Conservation (phyloP, 2,888 invertebrate species). For the Diploptera punctata region DNA sequence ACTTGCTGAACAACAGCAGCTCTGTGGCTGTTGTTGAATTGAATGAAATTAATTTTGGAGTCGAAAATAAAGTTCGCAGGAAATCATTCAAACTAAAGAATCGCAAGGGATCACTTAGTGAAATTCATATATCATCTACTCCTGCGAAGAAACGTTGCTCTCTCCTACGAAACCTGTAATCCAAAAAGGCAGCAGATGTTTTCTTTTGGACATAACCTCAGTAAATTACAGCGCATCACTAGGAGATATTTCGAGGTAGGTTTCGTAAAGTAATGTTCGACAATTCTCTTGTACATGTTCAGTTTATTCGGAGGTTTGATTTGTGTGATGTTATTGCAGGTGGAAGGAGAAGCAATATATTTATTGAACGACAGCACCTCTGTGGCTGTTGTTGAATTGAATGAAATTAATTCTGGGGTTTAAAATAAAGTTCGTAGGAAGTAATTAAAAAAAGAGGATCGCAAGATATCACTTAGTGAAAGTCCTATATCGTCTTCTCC, state of each 20-base stretch:
- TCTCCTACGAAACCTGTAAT: background rate
- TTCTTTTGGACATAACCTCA: too few species aligned
- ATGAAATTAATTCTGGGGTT: conserved; percentile 37
- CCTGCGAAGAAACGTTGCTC: background rate
- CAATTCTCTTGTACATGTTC: too few species aligned
- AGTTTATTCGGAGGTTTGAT: too few species aligned
- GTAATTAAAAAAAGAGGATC: conserved; percentile 22
- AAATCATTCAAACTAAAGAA: conserved; percentile 24
- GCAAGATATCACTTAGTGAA: background rate
- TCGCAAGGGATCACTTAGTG: too few species aligned
- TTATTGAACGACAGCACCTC: background rate
- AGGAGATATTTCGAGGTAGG: too few species aligned
- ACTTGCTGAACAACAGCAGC: too few species aligned
- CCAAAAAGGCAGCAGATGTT: too few species aligned
- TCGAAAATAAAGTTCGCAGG: conserved; percentile 35
- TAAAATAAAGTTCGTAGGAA: conserved; percentile 35
- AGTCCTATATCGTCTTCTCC: background rate
- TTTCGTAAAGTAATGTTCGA: too few species aligned
- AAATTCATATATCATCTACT: background rate
- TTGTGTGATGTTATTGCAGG: too few species aligned
- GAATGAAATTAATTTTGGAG: conserved; percentile 38
- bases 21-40: conserved; percentile 29
- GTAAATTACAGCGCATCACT: too few species aligned
- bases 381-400: conserved; percentile 23
- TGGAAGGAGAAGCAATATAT: too few species aligned